Conservation (phyloP, 37 sponge, comb jelly and placozoan species). For the Crambe crambe region DNA sequence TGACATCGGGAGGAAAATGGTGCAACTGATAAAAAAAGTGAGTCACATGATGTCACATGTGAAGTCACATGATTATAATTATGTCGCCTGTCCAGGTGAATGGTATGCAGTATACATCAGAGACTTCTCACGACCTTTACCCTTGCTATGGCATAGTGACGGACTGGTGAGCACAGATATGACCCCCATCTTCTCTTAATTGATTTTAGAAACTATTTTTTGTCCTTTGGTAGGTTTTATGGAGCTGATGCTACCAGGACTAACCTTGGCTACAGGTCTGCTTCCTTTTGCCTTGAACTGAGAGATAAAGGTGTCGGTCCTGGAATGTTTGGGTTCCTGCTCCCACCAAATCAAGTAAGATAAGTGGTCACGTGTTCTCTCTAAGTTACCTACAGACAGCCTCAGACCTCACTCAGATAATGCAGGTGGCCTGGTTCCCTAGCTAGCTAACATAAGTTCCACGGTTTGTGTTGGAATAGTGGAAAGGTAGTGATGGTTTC, state of each 20-base stretch:
- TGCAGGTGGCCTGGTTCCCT: too few species aligned
- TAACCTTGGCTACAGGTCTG: conserved; percentile 60
- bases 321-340: conserved; percentile 48
- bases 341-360: conserved; percentile 68
- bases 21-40: conserved; percentile 7
- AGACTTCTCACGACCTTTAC: conserved; percentile 62
- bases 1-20: conserved; percentile 11
- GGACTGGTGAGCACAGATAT: conserved; percentile 50
- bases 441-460: too few species aligned
- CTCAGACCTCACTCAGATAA: too few species aligned
- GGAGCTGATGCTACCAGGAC: conserved; percentile 41
- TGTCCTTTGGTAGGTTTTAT: conserved; percentile 50
- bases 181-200: too few species aligned
- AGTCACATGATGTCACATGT: neutral
- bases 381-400: too few species aligned
- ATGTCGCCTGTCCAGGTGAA: conserved; percentile 10
- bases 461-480: too few species aligned
- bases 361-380: neutral
- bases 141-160: conserved; percentile 47
- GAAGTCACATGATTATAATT: neutral
- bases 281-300: conserved; percentile 60
- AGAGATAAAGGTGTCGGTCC: conserved; percentile 43
- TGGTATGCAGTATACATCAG: conserved; percentile 44
- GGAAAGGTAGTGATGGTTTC: too few species aligned
- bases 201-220: neutral